These are phyloP conservation scores for Silurus lanzhouensis DNA, from an alignment of 2,797 vertebrate species.

Conservation along the genomic window DNA sequence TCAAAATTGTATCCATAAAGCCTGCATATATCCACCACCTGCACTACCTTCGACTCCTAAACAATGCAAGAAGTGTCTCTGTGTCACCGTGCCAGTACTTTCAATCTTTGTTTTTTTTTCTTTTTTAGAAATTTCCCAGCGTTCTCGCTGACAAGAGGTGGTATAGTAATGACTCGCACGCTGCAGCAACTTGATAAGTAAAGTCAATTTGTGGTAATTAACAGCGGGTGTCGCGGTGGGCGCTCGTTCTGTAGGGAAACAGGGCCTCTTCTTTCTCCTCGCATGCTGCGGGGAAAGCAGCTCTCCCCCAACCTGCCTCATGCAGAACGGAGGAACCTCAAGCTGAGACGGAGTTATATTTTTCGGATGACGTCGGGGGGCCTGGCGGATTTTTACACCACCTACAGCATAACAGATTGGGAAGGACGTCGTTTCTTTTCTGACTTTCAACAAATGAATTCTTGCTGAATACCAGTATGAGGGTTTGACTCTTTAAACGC, in stretches of 20 bases:
- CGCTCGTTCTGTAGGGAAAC: slow-evolving; percentile 56
- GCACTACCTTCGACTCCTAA: slow-evolving; percentile 26
- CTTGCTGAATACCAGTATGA: slow-evolving; percentile 38
- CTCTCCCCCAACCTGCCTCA: slow-evolving; percentile 28
- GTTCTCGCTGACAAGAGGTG: slow-evolving; percentile 40
- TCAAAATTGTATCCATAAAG: slow-evolving; percentile 48
- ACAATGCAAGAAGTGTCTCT: slow-evolving; percentile 11
- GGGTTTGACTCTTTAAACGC: background rate
- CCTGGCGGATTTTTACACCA: slow-evolving; percentile 50
- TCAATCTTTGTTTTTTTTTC: slow-evolving; percentile 9
- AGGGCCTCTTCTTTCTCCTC: slow-evolving; percentile 36
- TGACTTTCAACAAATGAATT: slow-evolving; percentile 45
- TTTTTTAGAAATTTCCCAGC: slow-evolving; percentile 19
- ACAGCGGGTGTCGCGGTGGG: slow-evolving; percentile 44
- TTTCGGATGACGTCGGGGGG: slow-evolving; percentile 46
- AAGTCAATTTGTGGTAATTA: slow-evolving; percentile 64
- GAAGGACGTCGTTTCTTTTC: slow-evolving; percentile 41
- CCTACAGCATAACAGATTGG: slow-evolving; percentile 53
- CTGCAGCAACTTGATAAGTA: slow-evolving; percentile 57
- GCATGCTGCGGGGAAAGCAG: slow-evolving; percentile 25
- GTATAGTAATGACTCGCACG: slow-evolving; percentile 47
- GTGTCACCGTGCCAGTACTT: slow-evolving; percentile 15
- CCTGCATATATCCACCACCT: slow-evolving; percentile 41
- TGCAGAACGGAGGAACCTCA: slow-evolving; percentile 40
- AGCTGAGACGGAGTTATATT: slow-evolving; percentile 47